phyloP scores from a whole-genome alignment of 2,113 vertebrate species.

The Gracilinanus agilis region DNA sequence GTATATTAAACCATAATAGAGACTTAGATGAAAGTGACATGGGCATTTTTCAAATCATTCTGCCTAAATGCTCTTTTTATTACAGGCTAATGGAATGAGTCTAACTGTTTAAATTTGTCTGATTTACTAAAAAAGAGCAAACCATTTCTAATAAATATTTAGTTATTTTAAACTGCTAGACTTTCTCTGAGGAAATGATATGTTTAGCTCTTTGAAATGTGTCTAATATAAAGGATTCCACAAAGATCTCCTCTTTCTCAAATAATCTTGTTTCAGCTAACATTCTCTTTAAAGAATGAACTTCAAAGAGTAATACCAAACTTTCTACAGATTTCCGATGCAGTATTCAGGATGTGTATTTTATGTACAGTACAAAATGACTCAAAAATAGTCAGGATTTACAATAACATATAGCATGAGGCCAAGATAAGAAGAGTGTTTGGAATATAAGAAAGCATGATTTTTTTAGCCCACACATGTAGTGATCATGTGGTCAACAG shows the following conservation, averaged over 20 bases:
- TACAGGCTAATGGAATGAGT: slow-evolving; percentile 76
- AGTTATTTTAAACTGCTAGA: slow-evolving; percentile 80
- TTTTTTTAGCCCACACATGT: slow-evolving; percentile 66
- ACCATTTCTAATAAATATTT: slow-evolving; percentile 83
- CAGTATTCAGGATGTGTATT: slow-evolving; percentile 77
- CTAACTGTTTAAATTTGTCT: slow-evolving; percentile 80
- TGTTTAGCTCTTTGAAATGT: slow-evolving; percentile 83
- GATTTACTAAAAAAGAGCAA: slow-evolving; percentile 76
- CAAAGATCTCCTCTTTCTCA: slow-evolving; percentile 76
- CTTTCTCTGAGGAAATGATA: slow-evolving; percentile 80
- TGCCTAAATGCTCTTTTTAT: slow-evolving; percentile 75
- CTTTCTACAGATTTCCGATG: slow-evolving; percentile 82
- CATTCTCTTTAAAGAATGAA: slow-evolving; percentile 83
- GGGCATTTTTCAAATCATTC: slow-evolving; percentile 71
- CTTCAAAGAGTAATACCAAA: slow-evolving; percentile 82
- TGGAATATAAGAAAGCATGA: slow-evolving; percentile 66
- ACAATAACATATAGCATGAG: slow-evolving; percentile 66
- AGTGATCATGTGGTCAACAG: slow-evolving; percentile 69
- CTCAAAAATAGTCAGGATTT: slow-evolving; percentile 80
- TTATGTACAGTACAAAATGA: slow-evolving; percentile 66
- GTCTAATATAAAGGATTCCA: slow-evolving; percentile 75
- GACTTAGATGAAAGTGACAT: slow-evolving; percentile 70
- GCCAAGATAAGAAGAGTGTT: slow-evolving; percentile 73
- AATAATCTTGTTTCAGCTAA: slow-evolving; percentile 80
- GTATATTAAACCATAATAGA: slow-evolving; percentile 63